phyloP scores from a whole-genome alignment of 2,113 vertebrate species.

The Mesembrinibis cayennensis region DNA sequence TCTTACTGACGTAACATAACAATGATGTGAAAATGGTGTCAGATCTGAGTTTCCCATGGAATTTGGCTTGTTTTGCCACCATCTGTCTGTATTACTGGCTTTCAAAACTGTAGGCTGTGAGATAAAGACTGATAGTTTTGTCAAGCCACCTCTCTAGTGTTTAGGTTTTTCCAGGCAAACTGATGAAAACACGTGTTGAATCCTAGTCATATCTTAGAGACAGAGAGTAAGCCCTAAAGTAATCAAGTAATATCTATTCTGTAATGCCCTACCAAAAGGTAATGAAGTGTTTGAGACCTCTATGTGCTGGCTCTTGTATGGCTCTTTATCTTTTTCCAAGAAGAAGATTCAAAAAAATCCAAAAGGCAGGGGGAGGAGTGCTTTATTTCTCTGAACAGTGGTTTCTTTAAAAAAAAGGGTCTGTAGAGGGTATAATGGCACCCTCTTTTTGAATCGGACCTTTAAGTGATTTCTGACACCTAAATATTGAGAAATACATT shows the following conservation, averaged over 20 bases:
- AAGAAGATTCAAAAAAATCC: neutral
- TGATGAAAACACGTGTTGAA: neutral
- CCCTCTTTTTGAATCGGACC: neutral
- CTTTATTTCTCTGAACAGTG: neutral
- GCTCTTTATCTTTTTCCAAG: neutral
- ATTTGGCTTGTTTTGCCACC: constrained; percentile 2
- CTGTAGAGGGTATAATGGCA: neutral
- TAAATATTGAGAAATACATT: neutral
- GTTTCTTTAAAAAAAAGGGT: neutral
- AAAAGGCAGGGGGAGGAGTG: rapidly evolving
- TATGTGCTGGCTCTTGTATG: neutral
- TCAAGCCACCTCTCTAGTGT: neutral
- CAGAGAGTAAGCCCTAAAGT: neutral
- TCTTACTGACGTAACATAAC: neutral
- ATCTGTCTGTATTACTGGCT: neutral
- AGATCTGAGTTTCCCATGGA: neutral
- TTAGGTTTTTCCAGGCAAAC: neutral
- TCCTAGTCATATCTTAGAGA: neutral
- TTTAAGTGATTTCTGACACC: neutral
- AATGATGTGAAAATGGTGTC: neutral
- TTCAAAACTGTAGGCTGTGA: neutral
- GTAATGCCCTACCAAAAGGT: neutral
- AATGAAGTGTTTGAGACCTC: neutral
- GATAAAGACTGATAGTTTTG: neutral
- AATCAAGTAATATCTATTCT: neutral